These are phyloP conservation scores for Pseudorasbora parva DNA, from an alignment of 2,113 vertebrate species.

Conservation along the genomic window DNA sequence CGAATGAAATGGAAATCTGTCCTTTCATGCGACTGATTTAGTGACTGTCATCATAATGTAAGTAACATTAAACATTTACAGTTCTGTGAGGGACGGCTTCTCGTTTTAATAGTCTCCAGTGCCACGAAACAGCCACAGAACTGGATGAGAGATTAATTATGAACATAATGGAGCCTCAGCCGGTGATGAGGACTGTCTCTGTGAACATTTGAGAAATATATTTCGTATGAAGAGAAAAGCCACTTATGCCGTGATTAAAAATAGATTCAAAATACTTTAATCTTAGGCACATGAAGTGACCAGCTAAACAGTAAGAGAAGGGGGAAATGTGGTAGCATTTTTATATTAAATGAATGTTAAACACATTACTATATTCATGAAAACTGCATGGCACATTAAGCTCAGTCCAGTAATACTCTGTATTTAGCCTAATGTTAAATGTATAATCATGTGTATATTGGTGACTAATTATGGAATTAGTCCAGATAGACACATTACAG, in stretches of 20 bases:
- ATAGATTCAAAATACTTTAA: not conserved
- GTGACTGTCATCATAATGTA: not conserved
- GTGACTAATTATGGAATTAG: not conserved
- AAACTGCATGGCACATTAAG: not conserved
- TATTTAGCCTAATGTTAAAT: not conserved
- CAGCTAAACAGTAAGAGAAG: not conserved
- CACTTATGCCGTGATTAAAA: not conserved
- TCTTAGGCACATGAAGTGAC: conserved; percentile 11
- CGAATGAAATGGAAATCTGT: not conserved
- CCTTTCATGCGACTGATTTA: not conserved
- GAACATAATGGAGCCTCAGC: not conserved
- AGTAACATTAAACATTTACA: conserved; percentile 11
- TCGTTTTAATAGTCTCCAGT: not conserved
- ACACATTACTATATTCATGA: not conserved
- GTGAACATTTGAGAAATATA: not conserved
- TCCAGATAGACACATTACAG: not conserved
- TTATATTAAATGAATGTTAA: not conserved
- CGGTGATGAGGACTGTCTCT: not conserved
- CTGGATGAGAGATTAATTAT: not conserved
- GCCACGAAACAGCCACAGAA: not conserved
- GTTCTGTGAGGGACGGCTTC: not conserved
- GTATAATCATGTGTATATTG: not conserved
- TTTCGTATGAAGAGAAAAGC: not conserved
- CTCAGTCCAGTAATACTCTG: not conserved
- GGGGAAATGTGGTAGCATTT: not conserved